These are phyloP conservation scores for Triplophysa siluroides DNA, from an alignment of 2,113 vertebrate genomes.

Conservation along the genomic window DNA sequence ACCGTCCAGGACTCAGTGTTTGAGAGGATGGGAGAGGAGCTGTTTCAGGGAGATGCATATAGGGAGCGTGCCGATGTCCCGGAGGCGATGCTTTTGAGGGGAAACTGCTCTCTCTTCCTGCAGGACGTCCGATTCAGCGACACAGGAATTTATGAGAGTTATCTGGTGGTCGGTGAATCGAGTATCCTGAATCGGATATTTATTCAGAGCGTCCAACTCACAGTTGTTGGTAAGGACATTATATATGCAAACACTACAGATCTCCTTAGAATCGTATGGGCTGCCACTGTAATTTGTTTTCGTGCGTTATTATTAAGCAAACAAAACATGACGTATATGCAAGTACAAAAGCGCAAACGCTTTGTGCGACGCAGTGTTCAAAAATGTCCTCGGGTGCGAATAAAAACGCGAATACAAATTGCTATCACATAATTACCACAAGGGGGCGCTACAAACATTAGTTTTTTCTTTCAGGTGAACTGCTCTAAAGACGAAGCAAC, in stretches of 20 bases:
- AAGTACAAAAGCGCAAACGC: too few relatives aligned
- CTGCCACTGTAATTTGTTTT: too few relatives aligned
- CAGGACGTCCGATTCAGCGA: slow-evolving; percentile 64
- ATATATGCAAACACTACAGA: neutral
- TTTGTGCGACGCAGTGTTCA: too few relatives aligned
- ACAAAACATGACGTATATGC: too few relatives aligned
- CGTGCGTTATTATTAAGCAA: too few relatives aligned
- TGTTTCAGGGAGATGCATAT: slow-evolving; percentile 54
- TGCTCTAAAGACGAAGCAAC: too few relatives aligned
- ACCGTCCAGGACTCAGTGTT: slow-evolving; percentile 34
- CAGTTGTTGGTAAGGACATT: slow-evolving; percentile 61
- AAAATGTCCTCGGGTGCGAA: too few relatives aligned
- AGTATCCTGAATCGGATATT: slow-evolving; percentile 53
- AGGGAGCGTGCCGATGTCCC: slow-evolving; percentile 54
- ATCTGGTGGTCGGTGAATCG: slow-evolving; percentile 56
- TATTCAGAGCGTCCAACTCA: slow-evolving; percentile 64
- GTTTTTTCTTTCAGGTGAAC: too few relatives aligned
- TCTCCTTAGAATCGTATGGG: neutral
- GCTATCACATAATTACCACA: too few relatives aligned
- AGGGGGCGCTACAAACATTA: too few relatives aligned
- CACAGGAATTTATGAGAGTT: slow-evolving; percentile 68
- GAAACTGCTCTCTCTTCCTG: slow-evolving; percentile 71
- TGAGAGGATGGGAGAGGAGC: slow-evolving; percentile 53
- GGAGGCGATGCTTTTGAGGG: slow-evolving; percentile 47
- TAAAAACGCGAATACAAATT: too few relatives aligned